These are phyloP conservation scores for Vireo griseus DNA, from an alignment of 2,797 vertebrate genomes.

Conservation along the genomic window DNA sequence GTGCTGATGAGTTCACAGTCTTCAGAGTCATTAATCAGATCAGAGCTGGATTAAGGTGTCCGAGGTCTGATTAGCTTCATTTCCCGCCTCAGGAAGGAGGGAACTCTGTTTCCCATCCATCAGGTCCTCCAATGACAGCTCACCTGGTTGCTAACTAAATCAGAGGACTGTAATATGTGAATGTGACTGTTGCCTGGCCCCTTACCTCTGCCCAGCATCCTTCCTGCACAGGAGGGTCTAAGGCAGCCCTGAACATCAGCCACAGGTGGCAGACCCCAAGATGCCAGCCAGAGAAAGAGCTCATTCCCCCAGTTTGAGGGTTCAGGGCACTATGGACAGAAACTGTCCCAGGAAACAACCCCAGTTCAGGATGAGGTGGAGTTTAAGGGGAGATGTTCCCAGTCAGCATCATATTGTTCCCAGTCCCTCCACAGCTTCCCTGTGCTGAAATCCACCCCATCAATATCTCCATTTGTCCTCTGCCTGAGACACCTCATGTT, in stretches of 20 bases:
- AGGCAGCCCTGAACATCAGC: background rate
- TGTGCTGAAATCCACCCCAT: background rate
- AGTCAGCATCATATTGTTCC: background rate
- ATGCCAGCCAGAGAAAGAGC: background rate
- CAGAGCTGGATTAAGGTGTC: slow-evolving; percentile 65
- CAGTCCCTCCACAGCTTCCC: background rate
- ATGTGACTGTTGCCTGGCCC: background rate
- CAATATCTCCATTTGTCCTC: background rate
- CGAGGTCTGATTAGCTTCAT: slow-evolving; percentile 61
- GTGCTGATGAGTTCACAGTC: slow-evolving; percentile 61
- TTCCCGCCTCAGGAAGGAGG: slow-evolving; percentile 58
- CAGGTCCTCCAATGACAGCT: slow-evolving; percentile 17
- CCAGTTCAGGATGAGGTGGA: background rate
- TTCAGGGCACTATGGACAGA: background rate
- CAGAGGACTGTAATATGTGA: slow-evolving; percentile 1
- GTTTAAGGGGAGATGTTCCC: background rate
- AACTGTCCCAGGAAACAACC: background rate
- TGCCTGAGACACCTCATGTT: background rate
- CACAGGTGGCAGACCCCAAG: background rate
- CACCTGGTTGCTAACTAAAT: slow-evolving; percentile 44
- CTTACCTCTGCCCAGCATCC: background rate
- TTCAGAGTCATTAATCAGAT: slow-evolving; percentile 54
- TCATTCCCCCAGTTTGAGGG: background rate
- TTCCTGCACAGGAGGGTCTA: background rate
- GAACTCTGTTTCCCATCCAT: slow-evolving; percentile 38